Percentiles rank a stretch among this genome's conserved stretches.
Evolutionary conservation across 2,797 vertebrate genomes (phyloP).

Genomic region (Poeciliopsis paucimaculata): DNA sequence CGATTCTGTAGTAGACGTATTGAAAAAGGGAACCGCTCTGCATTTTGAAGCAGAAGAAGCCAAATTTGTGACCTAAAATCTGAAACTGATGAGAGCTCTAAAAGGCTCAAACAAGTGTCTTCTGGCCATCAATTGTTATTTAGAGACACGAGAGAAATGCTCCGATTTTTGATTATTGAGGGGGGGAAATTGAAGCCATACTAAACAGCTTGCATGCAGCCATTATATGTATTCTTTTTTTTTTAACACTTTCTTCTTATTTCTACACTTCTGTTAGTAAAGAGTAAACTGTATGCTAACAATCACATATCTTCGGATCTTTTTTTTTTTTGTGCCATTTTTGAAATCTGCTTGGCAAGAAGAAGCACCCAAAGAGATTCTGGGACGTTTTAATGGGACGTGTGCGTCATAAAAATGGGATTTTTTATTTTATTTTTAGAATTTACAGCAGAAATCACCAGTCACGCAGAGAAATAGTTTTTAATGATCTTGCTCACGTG

Average conservation of each 20-base stretch:
- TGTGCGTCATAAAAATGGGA: background rate
- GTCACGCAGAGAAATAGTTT: background rate
- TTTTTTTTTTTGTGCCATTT: background rate
- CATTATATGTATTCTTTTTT: background rate
- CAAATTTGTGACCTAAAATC: background rate
- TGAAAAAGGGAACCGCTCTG: background rate
- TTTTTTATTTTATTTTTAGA: background rate
- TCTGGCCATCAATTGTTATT: background rate
- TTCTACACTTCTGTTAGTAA: background rate
- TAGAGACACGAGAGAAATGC: background rate
- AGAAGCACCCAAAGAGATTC: background rate
- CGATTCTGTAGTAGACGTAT: background rate
- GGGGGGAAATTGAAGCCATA: background rate
- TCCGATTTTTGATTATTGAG: background rate
- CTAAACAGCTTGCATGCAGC: background rate
- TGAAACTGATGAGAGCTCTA: background rate
- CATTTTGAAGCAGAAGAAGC: background rate
- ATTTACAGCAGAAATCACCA: background rate
- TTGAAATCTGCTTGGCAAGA: background rate
- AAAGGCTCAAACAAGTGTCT: background rate
- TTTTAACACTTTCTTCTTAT: background rate
- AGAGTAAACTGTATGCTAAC: background rate
- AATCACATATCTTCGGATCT: background rate
- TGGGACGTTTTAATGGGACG: background rate
- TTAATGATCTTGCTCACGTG: background rate